Base-by-base conservation (phyloP, 2,113 vertebrate genomes). In the Lepisosteus osseus region DNA sequence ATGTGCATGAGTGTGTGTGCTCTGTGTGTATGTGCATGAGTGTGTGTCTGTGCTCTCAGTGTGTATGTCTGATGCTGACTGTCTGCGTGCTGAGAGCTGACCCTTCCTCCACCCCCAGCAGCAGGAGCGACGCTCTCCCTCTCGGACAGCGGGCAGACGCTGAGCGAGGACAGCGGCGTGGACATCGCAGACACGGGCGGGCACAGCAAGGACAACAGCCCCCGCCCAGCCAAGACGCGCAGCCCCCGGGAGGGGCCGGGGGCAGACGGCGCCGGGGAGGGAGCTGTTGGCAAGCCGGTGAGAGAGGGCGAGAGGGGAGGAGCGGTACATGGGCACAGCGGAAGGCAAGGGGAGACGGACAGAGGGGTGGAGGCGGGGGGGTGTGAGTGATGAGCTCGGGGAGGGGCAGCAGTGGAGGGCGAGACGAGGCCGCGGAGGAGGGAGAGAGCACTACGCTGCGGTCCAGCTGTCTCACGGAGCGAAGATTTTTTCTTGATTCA, bases 111-210 rank as follows among this genome's bases (percentile, higher is more conserved):
- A 15, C 14, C 75, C 56, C 51, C 54, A 29, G 86, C 84, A 72
- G 44, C 88, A 95, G 95, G 94, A 77, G 94, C 93, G 70, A 90
- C 95, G 4, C 92, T 97, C 78, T 96, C 95, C 73, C 97, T 98
- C 76, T 96, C 96, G 0, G 96, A 98, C 89, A 95, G 94, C 0
- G 97, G 97, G 64, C 97, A 98, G 89, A 95, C 96, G 4, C 94
- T 98, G 74, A 99, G 97, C 0, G 97, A 98, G 83, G 97, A 99
- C 94, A 98, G 97, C 17, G 97, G 97, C 0, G 95, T 99, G 88
- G 97, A 99, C 73, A 94, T 96, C 5, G 93, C 94, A 0, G 97
- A 99, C 70, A 81, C 88, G 0, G 95, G 94, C 82, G 86, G 86
- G 76, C 82, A 91, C 44, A 84, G 89, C 88, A 94, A 93, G 67